These are phyloP conservation scores for Cataglyphis livida DNA, from an alignment of 2,888 invertebrate species.

Conservation along the genomic window DNA sequence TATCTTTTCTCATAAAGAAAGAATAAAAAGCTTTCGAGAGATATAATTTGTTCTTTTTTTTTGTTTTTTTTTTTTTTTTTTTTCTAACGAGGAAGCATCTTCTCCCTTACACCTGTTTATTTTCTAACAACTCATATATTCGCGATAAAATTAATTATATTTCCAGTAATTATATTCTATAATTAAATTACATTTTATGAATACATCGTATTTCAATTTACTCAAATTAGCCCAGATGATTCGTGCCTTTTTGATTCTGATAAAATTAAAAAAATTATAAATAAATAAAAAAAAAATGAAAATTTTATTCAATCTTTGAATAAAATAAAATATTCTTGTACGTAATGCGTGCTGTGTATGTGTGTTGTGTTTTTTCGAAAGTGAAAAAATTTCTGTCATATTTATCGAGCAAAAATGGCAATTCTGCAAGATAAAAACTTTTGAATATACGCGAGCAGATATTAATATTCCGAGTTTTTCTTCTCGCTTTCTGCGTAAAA, in stretches of 20 bases:
- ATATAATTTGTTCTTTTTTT: not conserved
- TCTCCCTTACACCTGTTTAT: not conserved
- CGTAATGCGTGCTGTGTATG: not conserved
- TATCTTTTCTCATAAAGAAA: not conserved
- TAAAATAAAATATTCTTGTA: constrained; percentile 2
- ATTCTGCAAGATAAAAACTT: not conserved
- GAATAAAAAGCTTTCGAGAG: not conserved
- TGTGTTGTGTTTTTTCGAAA: not conserved
- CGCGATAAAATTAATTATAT: not conserved
- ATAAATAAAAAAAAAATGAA: not conserved
- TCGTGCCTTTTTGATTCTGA: not conserved
- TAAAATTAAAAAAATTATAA: not conserved
- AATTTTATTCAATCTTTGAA: not conserved
- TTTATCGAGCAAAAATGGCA: not conserved
- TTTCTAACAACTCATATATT: not conserved
- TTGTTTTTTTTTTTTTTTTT: not conserved
- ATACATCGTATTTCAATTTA: not conserved
- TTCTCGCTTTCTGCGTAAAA: constrained; percentile 56
- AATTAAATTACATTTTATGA: not conserved
- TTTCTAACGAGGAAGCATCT: not conserved
- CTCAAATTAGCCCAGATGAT: not conserved
- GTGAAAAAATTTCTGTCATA: not conserved
- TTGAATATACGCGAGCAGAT: not conserved
- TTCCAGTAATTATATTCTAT: not conserved
- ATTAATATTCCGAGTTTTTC: constrained; percentile 55